Base-by-base conservation (phyloP, 1,140 invertebrate species). In the Drosophila varians region DNA sequence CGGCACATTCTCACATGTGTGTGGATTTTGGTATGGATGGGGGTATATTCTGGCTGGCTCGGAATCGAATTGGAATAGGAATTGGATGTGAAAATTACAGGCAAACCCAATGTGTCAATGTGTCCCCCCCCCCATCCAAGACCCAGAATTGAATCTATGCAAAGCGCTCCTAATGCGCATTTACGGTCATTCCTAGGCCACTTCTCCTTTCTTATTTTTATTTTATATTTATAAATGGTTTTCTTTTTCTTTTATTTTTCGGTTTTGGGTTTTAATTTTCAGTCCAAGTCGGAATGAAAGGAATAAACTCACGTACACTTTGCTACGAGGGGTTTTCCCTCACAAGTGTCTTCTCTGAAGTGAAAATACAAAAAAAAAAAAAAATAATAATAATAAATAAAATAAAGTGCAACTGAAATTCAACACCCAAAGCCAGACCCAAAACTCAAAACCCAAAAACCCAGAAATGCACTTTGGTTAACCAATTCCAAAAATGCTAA, bases 1-100 rank as follows among this genome's bases (percentile, higher is more conserved):
- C 68, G 58, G n/a, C 48, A 28, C 62, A 86, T 86, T 86, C 76
- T 76, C 80, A 84, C 80, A 84, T 80, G 62, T 80, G 80, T 83
- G 38, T 42, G 51, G 25, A 23, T 61, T 38, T 14, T 38, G 36
- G 38, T 23, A 46, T 51, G 56, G 25, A 34, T 11, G 16, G n/a
- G n/a, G n/a, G n/a, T n/a, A n/a, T n/a, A n/a, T n/a, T n/a, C n/a
- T 72, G 16, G 40, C 11, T 3, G 49, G 51, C 18, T 23, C 64
- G 62, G 28, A 8, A 53, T 75, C 49, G 21, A 21, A 21, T 21
- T 4, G 4, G 21, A 21, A 21, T 21, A 2, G 21, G 21, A 21
- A 21, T 21, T 42, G 12, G n/a, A 11, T n/a, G 12, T n/a, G 26
- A 31, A 34, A 52, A 36, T n/a, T n/a, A n/a, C n/a, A n/a, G n/a